Base-by-base conservation (phyloP, 2,113 vertebrate genomes). In the Zosterops lateralis region DNA sequence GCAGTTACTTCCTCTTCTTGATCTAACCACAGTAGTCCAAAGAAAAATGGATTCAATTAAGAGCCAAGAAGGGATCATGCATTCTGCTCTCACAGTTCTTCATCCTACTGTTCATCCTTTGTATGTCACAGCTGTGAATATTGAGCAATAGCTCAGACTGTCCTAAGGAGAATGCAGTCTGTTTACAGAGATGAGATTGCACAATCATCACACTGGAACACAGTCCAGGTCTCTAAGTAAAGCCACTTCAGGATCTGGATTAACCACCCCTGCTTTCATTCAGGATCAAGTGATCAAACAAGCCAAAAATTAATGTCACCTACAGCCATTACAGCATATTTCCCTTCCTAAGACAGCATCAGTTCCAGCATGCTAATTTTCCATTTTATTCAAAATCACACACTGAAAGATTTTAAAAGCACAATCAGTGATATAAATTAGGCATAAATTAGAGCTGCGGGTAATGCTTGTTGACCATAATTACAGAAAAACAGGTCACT, bases 181-280 rank as follows among this genome's bases (percentile, higher is more conserved):
- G 71, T 91, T 89, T 91, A 91, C 84, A 73, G 78, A 83, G 48
- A 86, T 60, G 22, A 72, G n/a, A 91, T 72, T 94, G 71, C 58
- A 79, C 73, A 91, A 75, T 60, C 51, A 53, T 31, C 71, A 40
- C 44, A 17, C 10, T 77, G 56, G 51, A 89, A 84, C 42, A 47
- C 22, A 78, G 3, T 7, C 51, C 40, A 38, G 42, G 36, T n/a
- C 62, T 80, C 62, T 7, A 77, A 92, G 72, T 8, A 89, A 65
- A 68, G 45, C 17, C 40, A 40, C 22, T 87, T 57, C 22, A 31
- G 54, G 40, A 70, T 54, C 29, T 29, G 26, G 6, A 51, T 29
- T 70, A 90, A 81, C 36, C 8, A 42, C 26, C 44, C 17, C 36
- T n/a, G 14, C n/a, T 68, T 71, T 40, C 66, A 61, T 7, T 50